These are phyloP conservation scores for Bufo bufo DNA, from an alignment of 2,113 vertebrate species.

Conservation along the genomic window DNA sequence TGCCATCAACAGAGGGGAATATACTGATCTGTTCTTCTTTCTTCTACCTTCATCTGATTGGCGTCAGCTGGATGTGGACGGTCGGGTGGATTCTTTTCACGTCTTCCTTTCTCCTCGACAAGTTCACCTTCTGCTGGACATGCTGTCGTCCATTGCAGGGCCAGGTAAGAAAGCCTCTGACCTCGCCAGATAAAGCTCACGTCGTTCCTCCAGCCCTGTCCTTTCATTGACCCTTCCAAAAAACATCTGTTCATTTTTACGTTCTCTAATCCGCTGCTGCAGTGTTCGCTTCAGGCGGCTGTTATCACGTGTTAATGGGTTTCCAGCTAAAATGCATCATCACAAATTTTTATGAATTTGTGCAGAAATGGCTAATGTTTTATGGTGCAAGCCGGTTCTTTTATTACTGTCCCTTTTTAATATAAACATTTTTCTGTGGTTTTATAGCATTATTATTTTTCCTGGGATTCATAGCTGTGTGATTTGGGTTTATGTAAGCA, in stretches of 20 bases:
- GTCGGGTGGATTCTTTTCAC: slow-evolving; percentile 87
- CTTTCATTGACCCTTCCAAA: slow-evolving; percentile 14
- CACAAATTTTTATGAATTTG: neutral
- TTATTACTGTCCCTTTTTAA: neutral
- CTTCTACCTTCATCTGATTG: neutral
- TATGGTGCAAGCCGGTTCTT: neutral
- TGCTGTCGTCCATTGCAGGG: slow-evolving; percentile 89
- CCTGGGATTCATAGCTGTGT: neutral
- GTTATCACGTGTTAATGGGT: neutral
- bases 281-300: neutral
- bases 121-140: slow-evolving; percentile 91
- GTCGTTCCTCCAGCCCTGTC: neutral
- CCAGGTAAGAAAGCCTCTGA: slow-evolving; percentile 71
- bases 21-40: neutral
- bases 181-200: neutral
- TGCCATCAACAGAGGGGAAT: no score
- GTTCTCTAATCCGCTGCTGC: neutral
- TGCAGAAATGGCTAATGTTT: neutral
- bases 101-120: slow-evolving; percentile 91
- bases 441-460: neutral
- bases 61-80: slow-evolving; percentile 88
- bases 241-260: slow-evolving; percentile 13
- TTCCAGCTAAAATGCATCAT: neutral
- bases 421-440: neutral
- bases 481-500: neutral